Percentiles rank a stretch among this genome's conserved stretches.
Evolutionary conservation across 1,140 invertebrate genomes (phyloP).

Genomic region (Geopemphigus sp.): DNA sequence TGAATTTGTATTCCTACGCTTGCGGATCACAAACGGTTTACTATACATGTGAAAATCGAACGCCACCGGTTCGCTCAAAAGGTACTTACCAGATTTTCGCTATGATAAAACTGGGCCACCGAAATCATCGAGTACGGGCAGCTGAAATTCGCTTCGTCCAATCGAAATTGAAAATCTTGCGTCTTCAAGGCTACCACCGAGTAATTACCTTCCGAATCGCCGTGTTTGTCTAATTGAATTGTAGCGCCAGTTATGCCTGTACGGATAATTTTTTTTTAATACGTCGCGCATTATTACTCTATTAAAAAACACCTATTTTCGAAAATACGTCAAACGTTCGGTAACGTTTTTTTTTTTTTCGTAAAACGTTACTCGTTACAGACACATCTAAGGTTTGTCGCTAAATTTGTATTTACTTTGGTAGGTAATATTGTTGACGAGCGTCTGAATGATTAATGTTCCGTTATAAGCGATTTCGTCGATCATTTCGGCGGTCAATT

Average conservation of each 20-base stretch:
- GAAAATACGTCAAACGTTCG: too few relatives aligned
- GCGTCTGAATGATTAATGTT: slow-evolving; percentile 73
- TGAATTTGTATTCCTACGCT: slow-evolving; percentile 66
- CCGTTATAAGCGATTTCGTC: slow-evolving; percentile 73
- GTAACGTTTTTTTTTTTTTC: too few relatives aligned
- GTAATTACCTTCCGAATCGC: slow-evolving; percentile 96
- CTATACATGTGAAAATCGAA: background rate
- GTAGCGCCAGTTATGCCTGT: slow-evolving; percentile 87
- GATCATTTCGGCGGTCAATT: slow-evolving; percentile 64
- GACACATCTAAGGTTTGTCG: too few relatives aligned
- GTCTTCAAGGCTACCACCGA: slow-evolving; percentile 80
- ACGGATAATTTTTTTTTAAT: slow-evolving; percentile 50
- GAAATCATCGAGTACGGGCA: slow-evolving; percentile 76
- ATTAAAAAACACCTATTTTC: too few relatives aligned
- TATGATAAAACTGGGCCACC: slow-evolving; percentile 75
- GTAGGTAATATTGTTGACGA: slow-evolving; percentile 73
- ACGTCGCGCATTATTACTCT: too few relatives aligned
- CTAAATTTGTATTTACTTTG: slow-evolving; percentile 65
- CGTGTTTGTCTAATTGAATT: slow-evolving; percentile 85
- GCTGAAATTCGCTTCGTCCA: slow-evolving; percentile 61
- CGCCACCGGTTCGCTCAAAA: too few relatives aligned
- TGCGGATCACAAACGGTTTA: slow-evolving; percentile 6
- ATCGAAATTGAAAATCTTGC: slow-evolving; percentile 50
- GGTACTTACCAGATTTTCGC: slow-evolving; percentile 51
- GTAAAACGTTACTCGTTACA: too few relatives aligned